phyloP scores from a whole-genome alignment of 2,113 vertebrate species.

The Epinephelus moara region DNA sequence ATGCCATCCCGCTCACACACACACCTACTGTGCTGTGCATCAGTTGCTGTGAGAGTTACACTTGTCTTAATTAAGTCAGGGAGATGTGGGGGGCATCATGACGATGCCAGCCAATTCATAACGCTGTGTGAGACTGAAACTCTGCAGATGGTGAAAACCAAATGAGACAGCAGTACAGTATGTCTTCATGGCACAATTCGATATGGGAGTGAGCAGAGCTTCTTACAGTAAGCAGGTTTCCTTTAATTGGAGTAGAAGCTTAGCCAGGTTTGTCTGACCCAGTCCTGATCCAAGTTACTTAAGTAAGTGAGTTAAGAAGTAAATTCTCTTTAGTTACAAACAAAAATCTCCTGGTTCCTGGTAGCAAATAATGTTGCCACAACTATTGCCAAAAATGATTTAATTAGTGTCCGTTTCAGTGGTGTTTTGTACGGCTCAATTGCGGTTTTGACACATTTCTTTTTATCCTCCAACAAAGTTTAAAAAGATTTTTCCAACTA shows the following conservation, averaged over 20 bases:
- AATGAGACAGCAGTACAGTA: conserved; percentile 3
- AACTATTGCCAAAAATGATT: too few species aligned
- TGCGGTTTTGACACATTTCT: too few species aligned
- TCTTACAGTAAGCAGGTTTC: neutral
- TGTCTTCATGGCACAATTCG: neutral
- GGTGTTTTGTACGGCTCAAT: too few species aligned
- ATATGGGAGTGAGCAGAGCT: neutral
- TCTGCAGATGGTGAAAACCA: conserved; percentile 34
- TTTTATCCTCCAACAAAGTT: too few species aligned
- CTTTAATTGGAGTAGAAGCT: neutral
- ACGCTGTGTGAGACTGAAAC: conserved; percentile 31
- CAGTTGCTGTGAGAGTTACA: conserved; percentile 25
- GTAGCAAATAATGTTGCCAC: too few species aligned
- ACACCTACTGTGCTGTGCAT: conserved; percentile 3
- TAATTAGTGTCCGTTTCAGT: too few species aligned
- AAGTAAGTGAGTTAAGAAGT: too few species aligned
- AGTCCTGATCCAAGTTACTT: neutral
- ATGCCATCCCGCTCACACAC: neutral
- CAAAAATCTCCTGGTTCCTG: too few species aligned
- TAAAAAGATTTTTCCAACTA: too few species aligned
- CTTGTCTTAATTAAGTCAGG: conserved; percentile 63
- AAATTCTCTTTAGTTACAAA: too few species aligned
- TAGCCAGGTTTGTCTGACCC: conserved; percentile 4
- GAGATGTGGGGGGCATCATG: conserved; percentile 3
- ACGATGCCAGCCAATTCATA: conserved; percentile 37